A percentile compares a stretch with the other conserved stretches of the same genome.
Evolutionary conservation across 2,113 vertebrate species (phyloP).

Genomic region (Mionectes macconnelli): DNA sequence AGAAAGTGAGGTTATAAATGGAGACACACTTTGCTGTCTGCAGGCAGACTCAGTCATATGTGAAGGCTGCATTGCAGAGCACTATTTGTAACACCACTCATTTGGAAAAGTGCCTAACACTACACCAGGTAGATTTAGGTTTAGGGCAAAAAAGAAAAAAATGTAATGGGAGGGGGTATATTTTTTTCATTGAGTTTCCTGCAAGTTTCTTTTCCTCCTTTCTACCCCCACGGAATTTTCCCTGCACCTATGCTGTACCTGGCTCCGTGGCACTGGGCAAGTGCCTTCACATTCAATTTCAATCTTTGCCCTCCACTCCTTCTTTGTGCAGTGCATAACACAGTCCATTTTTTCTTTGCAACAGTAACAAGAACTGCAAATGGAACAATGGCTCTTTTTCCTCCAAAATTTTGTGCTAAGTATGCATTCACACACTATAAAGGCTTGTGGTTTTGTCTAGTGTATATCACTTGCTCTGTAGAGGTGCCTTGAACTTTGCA

Average conservation of each 20-base stretch:
- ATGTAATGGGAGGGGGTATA: not conserved
- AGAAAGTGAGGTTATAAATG: constrained; percentile 18
- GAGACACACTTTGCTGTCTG: constrained; percentile 10
- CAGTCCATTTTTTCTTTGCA: not conserved
- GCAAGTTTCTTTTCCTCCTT: not conserved
- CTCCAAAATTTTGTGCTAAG: not conserved
- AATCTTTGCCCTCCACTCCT: not conserved
- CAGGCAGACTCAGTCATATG: not conserved
- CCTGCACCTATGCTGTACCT: not conserved
- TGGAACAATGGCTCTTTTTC: not conserved
- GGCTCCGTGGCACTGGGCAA: not conserved
- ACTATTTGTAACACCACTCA: constrained; percentile 25
- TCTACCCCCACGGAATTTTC: not conserved
- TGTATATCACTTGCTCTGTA: not conserved
- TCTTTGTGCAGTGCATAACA: not conserved
- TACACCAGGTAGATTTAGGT: not conserved
- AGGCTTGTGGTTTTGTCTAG: not conserved
- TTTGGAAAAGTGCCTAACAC: not conserved
- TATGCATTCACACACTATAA: not conserved
- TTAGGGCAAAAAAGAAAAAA: not conserved
- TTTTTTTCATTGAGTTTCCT: not conserved
- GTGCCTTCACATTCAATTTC: accelerated
- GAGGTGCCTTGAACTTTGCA: not conserved
- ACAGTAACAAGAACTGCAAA: not conserved
- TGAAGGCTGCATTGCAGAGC: constrained; percentile 6